Base-by-base conservation (phyloP, 1,140 invertebrate species). In the Ectropis grisescens region DNA sequence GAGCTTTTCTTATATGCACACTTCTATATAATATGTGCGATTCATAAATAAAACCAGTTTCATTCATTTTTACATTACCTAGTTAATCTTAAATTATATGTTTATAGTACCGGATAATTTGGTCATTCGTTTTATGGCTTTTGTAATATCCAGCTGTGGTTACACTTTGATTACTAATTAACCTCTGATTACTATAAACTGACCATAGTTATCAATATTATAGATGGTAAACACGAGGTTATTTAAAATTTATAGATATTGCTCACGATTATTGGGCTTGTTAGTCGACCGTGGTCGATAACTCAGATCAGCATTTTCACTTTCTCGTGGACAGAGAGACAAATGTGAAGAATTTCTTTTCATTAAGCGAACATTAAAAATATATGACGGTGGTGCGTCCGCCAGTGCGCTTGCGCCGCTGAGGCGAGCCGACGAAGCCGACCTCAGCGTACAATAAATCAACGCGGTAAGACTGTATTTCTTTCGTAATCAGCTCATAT, bases 401-500 rank as follows among this genome's bases (percentile, higher is more conserved):
- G n/a, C n/a, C n/a, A n/a, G 47, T 47, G 52, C 51, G 29, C 26
- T 33, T 36, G 37, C 37, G 38, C 45, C 31, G 24, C 29, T 33
- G 46, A 47, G 44, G 45, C 19, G 43, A 58, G 47, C 54, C 72
- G 70, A 65, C 59, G 72, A 65, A 56, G 59, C 62, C 46, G 53
- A 56, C 51, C 52, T 52, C 62, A 48, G 52, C 43, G 36, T 42
- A 49, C 58, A 58, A 70, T 79, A 79, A 79, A 79, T 79, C 72
- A 79, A 66, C 59, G 46, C 41, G 37, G 50, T 65, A 71, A 66
- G 70, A 72, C 61, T 71, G 72, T 78, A 75, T 75, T 78, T 78
- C 68, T 78, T 75, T 70, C 69, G 69, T 78, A 75, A 78, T 78
- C 72, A 78, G 70, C 72, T 75, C 68, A 75, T 78, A 78, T 78